Evolutionary conservation across 2,113 vertebrate species (phyloP).

Genomic region (Chloebia gouldiae): DNA sequence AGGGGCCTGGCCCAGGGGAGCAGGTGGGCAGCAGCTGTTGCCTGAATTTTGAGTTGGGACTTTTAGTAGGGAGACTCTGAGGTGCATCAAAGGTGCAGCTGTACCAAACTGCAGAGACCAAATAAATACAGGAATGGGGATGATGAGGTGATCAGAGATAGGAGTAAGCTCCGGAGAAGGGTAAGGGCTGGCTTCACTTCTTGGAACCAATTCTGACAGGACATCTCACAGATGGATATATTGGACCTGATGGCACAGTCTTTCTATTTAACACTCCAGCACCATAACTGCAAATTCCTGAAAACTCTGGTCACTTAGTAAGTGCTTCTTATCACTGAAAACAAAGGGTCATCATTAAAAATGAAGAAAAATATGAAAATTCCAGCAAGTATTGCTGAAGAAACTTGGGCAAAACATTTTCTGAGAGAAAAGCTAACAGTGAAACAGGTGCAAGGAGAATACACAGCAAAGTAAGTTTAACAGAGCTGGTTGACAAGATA

Average conservation of each 20-base stretch:
- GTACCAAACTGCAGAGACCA: background rate
- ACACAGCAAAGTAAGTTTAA: slow-evolving; percentile 37
- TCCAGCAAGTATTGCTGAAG: background rate
- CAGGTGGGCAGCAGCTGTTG: background rate
- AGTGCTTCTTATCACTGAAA: background rate
- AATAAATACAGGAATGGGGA: background rate
- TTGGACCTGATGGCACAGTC: background rate
- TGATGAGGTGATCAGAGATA: background rate
- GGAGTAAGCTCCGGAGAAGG: background rate
- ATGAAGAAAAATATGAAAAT: background rate
- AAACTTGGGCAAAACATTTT: background rate
- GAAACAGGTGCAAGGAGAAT: background rate
- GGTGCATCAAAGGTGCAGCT: background rate
- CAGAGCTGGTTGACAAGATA: slow-evolving; percentile 40
- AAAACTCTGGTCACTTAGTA: background rate
- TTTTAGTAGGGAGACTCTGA: background rate
- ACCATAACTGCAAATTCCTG: background rate
- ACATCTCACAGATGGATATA: background rate
- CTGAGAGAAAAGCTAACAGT: background rate
- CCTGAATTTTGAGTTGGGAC: background rate
- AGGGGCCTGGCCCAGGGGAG: background rate
- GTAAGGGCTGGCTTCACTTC: background rate
- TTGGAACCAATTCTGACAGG: background rate
- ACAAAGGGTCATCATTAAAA: background rate
- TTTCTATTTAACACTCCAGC: background rate